phyloP scores from a whole-genome alignment of 2,888 invertebrate genomes.

The Agrochola litura region DNA sequence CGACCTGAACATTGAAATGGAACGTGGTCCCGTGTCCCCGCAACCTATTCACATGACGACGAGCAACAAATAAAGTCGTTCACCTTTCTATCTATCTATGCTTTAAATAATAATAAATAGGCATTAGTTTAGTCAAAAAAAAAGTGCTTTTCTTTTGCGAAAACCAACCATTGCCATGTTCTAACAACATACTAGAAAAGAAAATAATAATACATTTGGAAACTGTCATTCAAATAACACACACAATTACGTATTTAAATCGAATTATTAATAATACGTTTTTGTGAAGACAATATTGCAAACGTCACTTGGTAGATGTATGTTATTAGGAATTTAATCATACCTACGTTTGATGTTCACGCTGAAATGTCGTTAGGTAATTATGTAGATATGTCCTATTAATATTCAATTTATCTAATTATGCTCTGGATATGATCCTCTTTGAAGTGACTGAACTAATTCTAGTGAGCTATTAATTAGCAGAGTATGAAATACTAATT shows the following conservation, averaged over 20 bases:
- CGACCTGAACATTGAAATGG: background rate
- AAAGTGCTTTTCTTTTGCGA: background rate
- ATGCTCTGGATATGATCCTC: conserved; percentile 19
- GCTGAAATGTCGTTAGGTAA: background rate
- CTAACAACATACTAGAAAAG: too few species aligned
- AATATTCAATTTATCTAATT: conserved; percentile 50
- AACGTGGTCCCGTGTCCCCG: background rate
- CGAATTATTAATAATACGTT: background rate
- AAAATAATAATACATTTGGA: background rate
- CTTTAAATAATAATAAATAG: background rate
- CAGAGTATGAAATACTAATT: conserved; percentile 33
- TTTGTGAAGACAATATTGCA: conserved; percentile 15
- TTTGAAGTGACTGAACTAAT: conserved; percentile 37
- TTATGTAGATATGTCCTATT: conserved; percentile 12
- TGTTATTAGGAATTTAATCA: conserved; percentile 10
- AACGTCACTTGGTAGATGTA: background rate
- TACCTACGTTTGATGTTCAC: background rate
- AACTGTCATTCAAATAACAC: conserved; percentile 1
- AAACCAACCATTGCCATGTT: background rate
- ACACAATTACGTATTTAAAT: conserved; percentile 3
- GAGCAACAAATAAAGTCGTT: background rate
- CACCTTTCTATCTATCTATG: background rate
- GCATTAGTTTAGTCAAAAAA: background rate
- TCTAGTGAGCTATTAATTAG: conserved; percentile 24
- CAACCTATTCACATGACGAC: background rate